A percentile compares a stretch with the other conserved stretches of the same genome.
These are phyloP conservation scores for Machimus rusticus DNA, from an alignment of 2,888 invertebrate species.

Conservation along the genomic window DNA sequence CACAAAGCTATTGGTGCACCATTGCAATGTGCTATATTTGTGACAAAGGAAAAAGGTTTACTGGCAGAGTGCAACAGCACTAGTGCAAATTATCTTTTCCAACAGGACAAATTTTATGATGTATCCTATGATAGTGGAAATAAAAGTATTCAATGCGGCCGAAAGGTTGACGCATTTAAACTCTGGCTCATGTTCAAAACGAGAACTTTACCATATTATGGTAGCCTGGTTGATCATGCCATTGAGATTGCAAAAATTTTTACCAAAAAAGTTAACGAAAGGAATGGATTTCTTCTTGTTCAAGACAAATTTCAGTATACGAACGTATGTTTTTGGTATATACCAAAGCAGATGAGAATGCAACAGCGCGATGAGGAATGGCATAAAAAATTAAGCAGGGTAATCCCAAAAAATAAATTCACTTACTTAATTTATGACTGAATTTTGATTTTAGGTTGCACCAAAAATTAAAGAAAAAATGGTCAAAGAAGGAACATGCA, in stretches of 20 bases:
- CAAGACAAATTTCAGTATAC: slow-evolving; percentile 73
- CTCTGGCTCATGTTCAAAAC: slow-evolving; percentile 94
- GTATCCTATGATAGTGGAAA: slow-evolving; percentile 81
- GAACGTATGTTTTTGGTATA: slow-evolving; percentile 92
- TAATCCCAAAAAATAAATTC: slow-evolving; percentile 49
- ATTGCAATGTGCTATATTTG: slow-evolving; percentile 77
- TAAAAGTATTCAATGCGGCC: slow-evolving; percentile 90
- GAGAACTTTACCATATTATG: slow-evolving; percentile 71
- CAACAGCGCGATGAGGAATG: slow-evolving; percentile 63
- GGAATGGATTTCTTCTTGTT: slow-evolving; percentile 71
- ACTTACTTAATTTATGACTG: neutral
- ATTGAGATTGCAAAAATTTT: slow-evolving; percentile 71
- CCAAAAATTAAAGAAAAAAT: slow-evolving; percentile 77
- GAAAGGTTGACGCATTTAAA: slow-evolving; percentile 91
- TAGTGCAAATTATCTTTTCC: slow-evolving; percentile 79
- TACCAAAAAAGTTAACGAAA: slow-evolving; percentile 63
- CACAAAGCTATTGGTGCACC: slow-evolving; percentile 86
- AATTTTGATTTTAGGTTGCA: slow-evolving; percentile 64
- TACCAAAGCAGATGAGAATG: slow-evolving; percentile 66
- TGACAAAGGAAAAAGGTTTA: slow-evolving; percentile 65
- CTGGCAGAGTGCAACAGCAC: slow-evolving; percentile 75
- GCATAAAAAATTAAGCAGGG: slow-evolving; percentile 64
- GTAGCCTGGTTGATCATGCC: slow-evolving; percentile 69
- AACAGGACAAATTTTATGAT: slow-evolving; percentile 86
- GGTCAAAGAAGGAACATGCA: slow-evolving; percentile 70